Percentiles rank a stretch among this genome's conserved stretches.
Evolutionary conservation across 2,113 vertebrate species (phyloP).

Genomic region (Hydropotes inermis): DNA sequence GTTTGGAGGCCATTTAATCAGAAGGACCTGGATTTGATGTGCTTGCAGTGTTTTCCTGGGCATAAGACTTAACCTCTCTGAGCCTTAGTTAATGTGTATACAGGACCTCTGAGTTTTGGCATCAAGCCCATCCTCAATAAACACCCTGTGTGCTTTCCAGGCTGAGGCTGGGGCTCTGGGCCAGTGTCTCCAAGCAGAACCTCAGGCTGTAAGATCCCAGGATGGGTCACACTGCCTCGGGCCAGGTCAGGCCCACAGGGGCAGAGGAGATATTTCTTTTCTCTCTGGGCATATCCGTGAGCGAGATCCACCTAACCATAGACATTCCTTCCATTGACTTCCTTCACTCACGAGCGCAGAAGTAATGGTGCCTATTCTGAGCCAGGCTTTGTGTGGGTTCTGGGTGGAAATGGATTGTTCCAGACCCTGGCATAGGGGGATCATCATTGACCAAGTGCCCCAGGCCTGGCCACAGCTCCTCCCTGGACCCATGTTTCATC

Average conservation of each 20-base stretch:
- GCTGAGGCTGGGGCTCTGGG: background rate
- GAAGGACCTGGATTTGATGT: too few relatives aligned
- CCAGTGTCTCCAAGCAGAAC: background rate
- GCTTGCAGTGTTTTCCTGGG: background rate
- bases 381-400: background rate
- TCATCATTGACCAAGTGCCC: background rate
- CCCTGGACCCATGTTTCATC: background rate
- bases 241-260: background rate
- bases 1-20: background rate
- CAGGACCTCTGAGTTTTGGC: background rate
- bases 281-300: background rate
- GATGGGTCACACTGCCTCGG: rapidly evolving
- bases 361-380: background rate
- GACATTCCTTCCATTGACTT: background rate
- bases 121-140: background rate
- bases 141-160: background rate
- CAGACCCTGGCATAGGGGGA: background rate
- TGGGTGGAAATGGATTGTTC: background rate
- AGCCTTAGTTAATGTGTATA: background rate
- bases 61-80: background rate
- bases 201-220: background rate
- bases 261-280: background rate
- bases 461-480: background rate
- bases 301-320: rapidly evolving
- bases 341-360: background rate